Conservation (phyloP, 1,140 invertebrate species). For the Nomia melanderi region DNA sequence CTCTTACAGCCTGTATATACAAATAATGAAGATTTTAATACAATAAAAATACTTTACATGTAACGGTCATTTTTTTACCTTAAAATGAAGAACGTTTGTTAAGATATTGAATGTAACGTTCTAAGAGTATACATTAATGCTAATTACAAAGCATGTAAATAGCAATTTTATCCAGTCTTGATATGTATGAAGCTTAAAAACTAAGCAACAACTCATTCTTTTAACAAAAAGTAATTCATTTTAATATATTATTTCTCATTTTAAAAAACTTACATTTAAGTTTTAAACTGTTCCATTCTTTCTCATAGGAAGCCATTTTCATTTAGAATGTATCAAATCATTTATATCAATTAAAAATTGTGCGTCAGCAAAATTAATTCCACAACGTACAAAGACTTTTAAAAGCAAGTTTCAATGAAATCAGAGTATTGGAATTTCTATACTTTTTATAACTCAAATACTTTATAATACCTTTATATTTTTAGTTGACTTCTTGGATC, state of each 20-base stretch:
- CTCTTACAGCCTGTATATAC: constrained; percentile 13
- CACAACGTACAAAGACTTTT: constrained; percentile 13
- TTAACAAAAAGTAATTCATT: constrained; percentile 4
- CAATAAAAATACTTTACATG: constrained; percentile 18
- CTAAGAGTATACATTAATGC: background rate
- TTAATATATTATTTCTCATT: background rate
- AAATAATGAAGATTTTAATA: constrained; percentile 5
- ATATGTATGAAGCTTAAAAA: constrained; percentile 27
- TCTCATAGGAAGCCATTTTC: background rate
- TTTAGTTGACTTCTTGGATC: constrained; percentile 62
- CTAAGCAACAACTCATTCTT: background rate
- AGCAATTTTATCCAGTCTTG: constrained; percentile 24
- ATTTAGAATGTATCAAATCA: background rate
- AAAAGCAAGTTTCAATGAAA: constrained; percentile 9
- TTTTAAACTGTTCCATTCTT: background rate
- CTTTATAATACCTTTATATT: background rate
- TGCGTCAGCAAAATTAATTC: constrained; percentile 7
- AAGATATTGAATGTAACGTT: constrained; percentile 1
- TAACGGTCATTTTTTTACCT: background rate
- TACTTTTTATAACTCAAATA: background rate
- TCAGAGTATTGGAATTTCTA: background rate
- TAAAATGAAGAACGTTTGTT: background rate
- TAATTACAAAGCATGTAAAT: background rate
- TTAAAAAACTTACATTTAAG: background rate
- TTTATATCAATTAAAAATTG: constrained; percentile 6